A percentile compares a stretch with the other conserved stretches of the same genome.
These are phyloP conservation scores for Neoseiulus cucumeris DNA, from an alignment of 1,140 invertebrate species.

Conservation along the genomic window DNA sequence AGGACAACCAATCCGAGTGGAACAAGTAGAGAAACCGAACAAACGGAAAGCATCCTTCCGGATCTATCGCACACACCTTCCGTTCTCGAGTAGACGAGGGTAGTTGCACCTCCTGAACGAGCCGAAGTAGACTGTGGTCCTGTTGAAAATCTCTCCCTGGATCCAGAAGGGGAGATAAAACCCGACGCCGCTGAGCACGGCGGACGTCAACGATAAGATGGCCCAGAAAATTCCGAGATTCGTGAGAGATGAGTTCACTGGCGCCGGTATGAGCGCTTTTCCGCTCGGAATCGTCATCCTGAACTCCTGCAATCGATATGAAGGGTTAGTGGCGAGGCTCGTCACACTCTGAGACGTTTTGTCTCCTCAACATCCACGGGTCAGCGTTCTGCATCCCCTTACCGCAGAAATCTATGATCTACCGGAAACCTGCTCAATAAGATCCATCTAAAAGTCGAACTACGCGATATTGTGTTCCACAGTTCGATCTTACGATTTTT, in stretches of 20 bases:
- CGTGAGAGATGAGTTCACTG: slow-evolving; percentile 27
- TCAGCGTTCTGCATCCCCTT: too few species aligned
- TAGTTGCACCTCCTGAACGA: slow-evolving; percentile 47
- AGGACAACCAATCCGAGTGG: too few species aligned
- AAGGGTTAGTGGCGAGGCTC: too few species aligned
- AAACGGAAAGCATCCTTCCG: too few species aligned
- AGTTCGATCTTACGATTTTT: too few species aligned
- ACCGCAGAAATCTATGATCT: too few species aligned
- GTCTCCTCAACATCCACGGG: too few species aligned
- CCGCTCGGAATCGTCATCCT: neutral
- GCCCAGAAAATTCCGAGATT: slow-evolving; percentile 43
- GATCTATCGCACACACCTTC: slow-evolving; percentile 24
- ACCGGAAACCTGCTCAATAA: too few species aligned
- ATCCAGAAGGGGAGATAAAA: slow-evolving; percentile 52
- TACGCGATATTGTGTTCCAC: too few species aligned
- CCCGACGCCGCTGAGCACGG: slow-evolving; percentile 39
- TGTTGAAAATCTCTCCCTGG: slow-evolving; percentile 31
- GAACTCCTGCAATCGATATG: neutral
- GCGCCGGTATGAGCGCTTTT: neutral
- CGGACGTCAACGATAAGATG: slow-evolving; percentile 37
- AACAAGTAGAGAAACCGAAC: too few species aligned
- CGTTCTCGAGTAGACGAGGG: slow-evolving; percentile 33
- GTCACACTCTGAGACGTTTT: too few species aligned
- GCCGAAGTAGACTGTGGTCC: slow-evolving; percentile 39
- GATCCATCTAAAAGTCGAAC: too few species aligned